Evolutionary conservation across 2,797 vertebrate genomes (phyloP), one percentile per base, ranked within the genome.

Genomic region (Typhlichthys subterraneus): DNA sequence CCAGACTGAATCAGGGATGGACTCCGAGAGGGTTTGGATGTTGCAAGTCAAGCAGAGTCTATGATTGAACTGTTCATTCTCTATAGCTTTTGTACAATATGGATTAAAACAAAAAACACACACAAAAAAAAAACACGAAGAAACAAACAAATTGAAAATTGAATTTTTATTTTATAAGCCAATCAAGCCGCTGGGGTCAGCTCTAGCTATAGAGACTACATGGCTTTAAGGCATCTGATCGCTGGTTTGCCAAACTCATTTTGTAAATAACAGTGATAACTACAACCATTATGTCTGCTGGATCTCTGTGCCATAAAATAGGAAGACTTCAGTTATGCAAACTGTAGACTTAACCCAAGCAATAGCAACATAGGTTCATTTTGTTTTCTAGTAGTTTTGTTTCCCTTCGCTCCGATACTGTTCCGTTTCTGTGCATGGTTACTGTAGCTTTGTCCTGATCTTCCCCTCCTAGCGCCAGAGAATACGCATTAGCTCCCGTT

Each of bases 1-100:
- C 58, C 69, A 62, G 91, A 75, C 78, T 45, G 84, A 83, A 89
- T 72, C 87, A 86, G 84, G 82, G 83, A 69, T 65, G 85, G 91
- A 93, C 91, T 87, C 81, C 75, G 83, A 85, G 77, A 73, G 86
- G 78, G 90, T 89, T 84, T 86, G 92, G 88, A 88, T 80, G 88
- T 89, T 93, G 91, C 87, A 86, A 87, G 89, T 70, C 84, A 65
- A 76, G 82, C 83, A 80, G 91, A 94, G 93, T 93, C 93, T 88
- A 87, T 92, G 92, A 94, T 95, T 78, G 88, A 93, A 91, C 93
- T 91, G 89, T 95, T 95, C 94, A 94, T 96, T 96, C 95, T 95
- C 95, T 93, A 95, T 95, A 95, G 95, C 95, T 99, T 99, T 99
- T 99, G 95, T 99, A 99, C 94, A 96, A 96, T 95, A 95, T 85